A percentile compares a stretch with the other conserved stretches of the same genome.
These are phyloP conservation scores for Zapornia atra DNA, from an alignment of 2,113 vertebrate genomes.

Conservation along the genomic window DNA sequence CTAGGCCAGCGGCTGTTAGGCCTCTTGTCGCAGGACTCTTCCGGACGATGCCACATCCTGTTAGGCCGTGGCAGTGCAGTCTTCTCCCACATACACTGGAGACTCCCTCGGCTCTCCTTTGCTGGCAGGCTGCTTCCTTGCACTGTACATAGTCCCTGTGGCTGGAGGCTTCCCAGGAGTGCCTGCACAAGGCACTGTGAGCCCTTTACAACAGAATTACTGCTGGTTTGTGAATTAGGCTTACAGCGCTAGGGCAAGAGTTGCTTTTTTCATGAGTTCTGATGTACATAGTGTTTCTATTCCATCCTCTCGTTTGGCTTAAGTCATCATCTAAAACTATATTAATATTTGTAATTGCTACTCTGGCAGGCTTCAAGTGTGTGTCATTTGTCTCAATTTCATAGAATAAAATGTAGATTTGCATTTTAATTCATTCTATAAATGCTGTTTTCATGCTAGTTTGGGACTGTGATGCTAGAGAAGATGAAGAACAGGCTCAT, in stretches of 20 bases:
- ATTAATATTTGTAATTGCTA: constrained; percentile 35
- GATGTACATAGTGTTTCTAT: neutral
- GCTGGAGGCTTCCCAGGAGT: neutral
- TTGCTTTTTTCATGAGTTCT: neutral
- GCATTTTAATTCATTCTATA: constrained; percentile 35
- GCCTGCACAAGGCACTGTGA: neutral
- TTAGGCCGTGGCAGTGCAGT: neutral
- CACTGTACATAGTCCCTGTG: neutral
- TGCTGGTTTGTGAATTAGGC: neutral
- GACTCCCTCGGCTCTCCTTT: neutral
- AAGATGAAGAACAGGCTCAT: constrained; percentile 8
- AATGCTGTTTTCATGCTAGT: constrained; percentile 5
- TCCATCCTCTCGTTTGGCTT: neutral
- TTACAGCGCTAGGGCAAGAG: neutral
- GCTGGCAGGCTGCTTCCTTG: neutral
- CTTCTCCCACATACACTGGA: neutral
- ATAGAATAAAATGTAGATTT: constrained; percentile 50
- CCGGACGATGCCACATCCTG: neutral
- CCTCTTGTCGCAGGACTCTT: neutral
- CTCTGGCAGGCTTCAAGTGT: constrained; percentile 17
- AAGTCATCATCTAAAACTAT: neutral
- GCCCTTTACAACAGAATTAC: neutral
- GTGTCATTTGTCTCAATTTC: constrained; percentile 41
- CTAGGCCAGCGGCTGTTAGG: neutral
- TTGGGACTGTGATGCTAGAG: neutral